These are phyloP conservation scores for Adelognathus sp. DNA, from an alignment of 2,888 invertebrate species.

Conservation along the genomic window DNA sequence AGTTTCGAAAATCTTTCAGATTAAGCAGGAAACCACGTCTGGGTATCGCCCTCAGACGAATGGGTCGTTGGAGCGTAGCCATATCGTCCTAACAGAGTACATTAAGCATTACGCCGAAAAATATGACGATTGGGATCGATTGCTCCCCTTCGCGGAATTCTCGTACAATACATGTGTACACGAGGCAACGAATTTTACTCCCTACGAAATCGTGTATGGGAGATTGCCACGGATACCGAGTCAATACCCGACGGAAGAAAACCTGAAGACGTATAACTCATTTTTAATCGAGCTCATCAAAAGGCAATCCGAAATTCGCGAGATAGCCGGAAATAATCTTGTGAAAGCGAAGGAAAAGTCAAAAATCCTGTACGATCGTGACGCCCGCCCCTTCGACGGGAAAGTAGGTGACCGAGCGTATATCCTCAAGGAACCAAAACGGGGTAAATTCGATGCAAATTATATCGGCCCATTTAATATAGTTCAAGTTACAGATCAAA, in stretches of 20 bases:
- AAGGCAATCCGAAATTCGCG: background rate
- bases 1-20: no score
- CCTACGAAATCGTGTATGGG: no score
- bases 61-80: no score
- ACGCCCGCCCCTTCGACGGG: background rate
- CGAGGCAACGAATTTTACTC: no score
- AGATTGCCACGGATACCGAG: no score
- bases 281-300: conserved; percentile 1
- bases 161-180: no score
- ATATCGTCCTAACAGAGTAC: no score
- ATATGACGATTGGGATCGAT: no score
- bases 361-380: background rate
- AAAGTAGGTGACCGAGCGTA: background rate
- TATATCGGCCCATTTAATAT: background rate
- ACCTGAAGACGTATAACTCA: background rate
- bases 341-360: background rate
- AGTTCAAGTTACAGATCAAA: background rate
- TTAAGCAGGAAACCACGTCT: no score
- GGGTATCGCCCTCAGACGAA: no score
- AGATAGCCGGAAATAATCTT: background rate
- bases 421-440: background rate
- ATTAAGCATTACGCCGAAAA: no score
- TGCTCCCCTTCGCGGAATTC: no score
- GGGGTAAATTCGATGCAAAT: background rate
- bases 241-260: background rate